phyloP scores from a whole-genome alignment of 2,797 vertebrate genomes.

The Notolabrus celidotus region DNA sequence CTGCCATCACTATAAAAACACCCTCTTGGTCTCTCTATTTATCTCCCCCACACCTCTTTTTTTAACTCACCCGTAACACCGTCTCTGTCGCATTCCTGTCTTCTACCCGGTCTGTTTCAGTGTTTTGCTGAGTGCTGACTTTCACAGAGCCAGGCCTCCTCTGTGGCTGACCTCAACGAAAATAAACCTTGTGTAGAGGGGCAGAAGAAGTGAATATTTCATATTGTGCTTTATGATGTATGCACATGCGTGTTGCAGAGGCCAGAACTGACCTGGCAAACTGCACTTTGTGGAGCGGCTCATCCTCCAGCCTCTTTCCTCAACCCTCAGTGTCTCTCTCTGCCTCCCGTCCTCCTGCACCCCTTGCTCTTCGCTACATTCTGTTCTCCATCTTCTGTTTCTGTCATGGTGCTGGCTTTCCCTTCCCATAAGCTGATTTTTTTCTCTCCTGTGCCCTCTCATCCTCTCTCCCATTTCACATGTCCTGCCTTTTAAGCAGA shows the following conservation, averaged over 20 bases:
- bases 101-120: constrained; percentile 26
- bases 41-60: constrained; percentile 43
- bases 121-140: constrained; percentile 70
- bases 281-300: constrained; percentile 23
- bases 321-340: constrained; percentile 1
- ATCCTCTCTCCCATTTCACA: constrained; percentile 17
- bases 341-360: neutral
- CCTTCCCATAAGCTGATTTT: constrained; percentile 35
- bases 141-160: constrained; percentile 52
- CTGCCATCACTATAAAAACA: constrained; percentile 25
- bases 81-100: constrained; percentile 46
- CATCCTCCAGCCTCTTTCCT: constrained; percentile 27
- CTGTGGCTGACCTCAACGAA: constrained; percentile 63
- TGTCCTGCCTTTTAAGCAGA: constrained; percentile 26
- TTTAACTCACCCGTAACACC: constrained; percentile 21
- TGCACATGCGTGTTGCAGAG: constrained; percentile 53
- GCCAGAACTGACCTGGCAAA: constrained; percentile 31
- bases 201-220: constrained; percentile 83
- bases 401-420: neutral
- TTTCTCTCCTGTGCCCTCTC: constrained; percentile 17
- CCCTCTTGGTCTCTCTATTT: constrained; percentile 23
- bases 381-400: constrained; percentile 7
- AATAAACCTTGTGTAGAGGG: constrained; percentile 74
- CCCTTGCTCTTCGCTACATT: constrained; percentile 3
- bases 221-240: constrained; percentile 65